Percentiles rank a stretch among this genome's conserved stretches.
Conservation (phyloP, 2,797 vertebrate genomes). For the Falco concolor region DNA sequence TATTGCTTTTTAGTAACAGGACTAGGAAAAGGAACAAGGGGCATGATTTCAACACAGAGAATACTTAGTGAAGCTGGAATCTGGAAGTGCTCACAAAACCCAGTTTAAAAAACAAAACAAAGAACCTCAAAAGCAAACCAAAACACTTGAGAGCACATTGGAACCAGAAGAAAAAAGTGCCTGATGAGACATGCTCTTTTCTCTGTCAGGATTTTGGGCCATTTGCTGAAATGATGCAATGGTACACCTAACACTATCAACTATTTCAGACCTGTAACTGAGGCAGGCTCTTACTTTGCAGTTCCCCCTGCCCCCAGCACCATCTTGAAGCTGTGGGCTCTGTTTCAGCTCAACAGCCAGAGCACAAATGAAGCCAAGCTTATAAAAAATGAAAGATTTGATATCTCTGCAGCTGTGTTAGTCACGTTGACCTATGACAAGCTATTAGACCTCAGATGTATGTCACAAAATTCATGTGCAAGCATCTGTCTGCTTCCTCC, state of each 20-base stretch:
- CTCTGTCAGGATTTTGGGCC: not conserved
- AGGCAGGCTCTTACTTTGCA: not conserved
- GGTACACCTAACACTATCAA: not conserved
- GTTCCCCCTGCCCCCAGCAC: not conserved
- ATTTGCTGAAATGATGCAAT: not conserved
- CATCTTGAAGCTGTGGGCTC: not conserved
- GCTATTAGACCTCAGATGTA: not conserved
- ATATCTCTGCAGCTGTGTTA: not conserved
- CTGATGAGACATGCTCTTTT: not conserved
- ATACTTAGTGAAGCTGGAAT: not conserved
- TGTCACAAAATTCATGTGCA: no score
- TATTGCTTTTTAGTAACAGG: not conserved
- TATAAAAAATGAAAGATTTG: not conserved
- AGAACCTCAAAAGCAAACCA: no score
- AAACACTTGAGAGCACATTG: not conserved
- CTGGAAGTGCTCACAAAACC: not conserved
- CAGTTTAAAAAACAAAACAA: not conserved
- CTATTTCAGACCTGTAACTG: not conserved
- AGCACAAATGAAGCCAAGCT: not conserved
- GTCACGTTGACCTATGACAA: not conserved
- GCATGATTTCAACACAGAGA: not conserved
- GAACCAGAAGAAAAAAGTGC: not conserved
- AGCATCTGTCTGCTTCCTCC: not conserved
- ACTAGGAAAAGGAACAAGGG: not conserved
- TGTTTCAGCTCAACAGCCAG: not conserved